Conservation (phyloP, 1,140 invertebrate genomes). For the Ceratina australensis region DNA sequence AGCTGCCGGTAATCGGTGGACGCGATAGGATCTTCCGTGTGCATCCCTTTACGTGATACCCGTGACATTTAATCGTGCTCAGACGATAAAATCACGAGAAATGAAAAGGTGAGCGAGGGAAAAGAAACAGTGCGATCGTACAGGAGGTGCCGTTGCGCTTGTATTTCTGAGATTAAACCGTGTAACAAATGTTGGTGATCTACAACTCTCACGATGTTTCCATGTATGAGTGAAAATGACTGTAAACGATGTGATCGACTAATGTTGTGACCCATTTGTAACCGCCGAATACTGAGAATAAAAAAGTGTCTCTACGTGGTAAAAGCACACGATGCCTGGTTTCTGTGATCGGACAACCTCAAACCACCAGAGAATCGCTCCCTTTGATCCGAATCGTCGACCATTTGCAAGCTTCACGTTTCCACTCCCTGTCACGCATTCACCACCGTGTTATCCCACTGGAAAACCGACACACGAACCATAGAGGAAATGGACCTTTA, state of each 20-base stretch:
- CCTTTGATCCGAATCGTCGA: not conserved
- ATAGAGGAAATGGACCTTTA: not conserved
- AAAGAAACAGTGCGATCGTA: no score
- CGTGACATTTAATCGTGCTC: not conserved
- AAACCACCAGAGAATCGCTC: not conserved
- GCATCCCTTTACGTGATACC: conserved; percentile 10
- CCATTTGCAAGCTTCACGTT: not conserved
- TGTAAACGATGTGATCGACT: conserved; percentile 53
- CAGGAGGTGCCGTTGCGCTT: no score
- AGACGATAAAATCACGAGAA: no score
- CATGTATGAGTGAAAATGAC: conserved; percentile 46
- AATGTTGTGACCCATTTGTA: conserved; percentile 65
- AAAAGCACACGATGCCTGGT: conserved; percentile 1
- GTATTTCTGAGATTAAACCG: no score
- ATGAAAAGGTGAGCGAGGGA: no score
- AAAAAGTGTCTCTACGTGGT: conserved; percentile 64
- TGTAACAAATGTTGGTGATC: conserved; percentile 18
- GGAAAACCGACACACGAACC: no score
- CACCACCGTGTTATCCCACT: not conserved
- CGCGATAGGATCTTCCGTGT: conserved; percentile 17
- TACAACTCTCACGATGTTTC: conserved; percentile 24
- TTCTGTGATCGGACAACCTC: not conserved
- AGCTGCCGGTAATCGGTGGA: conserved; percentile 4
- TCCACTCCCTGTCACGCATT: not conserved
- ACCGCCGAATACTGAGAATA: conserved; percentile 60